These are phyloP conservation scores for Gadus chalcogrammus DNA, from an alignment of 2,113 vertebrate species.

Conservation along the genomic window DNA sequence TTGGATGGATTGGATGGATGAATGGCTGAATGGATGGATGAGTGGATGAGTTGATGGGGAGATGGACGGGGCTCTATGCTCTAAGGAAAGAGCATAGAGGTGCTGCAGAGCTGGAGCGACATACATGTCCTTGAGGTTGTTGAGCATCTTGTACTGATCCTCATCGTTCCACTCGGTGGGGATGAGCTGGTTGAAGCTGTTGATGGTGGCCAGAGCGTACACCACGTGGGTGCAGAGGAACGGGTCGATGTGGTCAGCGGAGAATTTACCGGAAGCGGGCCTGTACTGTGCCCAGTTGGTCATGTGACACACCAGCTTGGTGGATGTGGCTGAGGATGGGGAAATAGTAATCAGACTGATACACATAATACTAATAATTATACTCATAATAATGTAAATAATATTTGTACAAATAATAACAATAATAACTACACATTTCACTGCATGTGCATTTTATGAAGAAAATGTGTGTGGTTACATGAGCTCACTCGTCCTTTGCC, in stretches of 20 bases:
- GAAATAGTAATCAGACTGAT: too few species aligned
- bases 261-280: conserved; percentile 57
- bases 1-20: too few species aligned
- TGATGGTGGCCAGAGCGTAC: conserved; percentile 70
- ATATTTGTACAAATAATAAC: not conserved
- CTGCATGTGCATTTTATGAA: not conserved
- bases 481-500: too few species aligned
- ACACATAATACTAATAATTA: not conserved
- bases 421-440: too few species aligned
- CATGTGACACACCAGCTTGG: conserved; percentile 75
- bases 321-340: conserved; percentile 55
- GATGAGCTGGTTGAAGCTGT: conserved; percentile 59
- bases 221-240: conserved; percentile 78
- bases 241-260: conserved; percentile 69
- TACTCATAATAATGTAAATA: too few species aligned
- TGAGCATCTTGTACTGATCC: conserved; percentile 57
- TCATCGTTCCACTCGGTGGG: conserved; percentile 71
- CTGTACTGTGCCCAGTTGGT: conserved; percentile 80
- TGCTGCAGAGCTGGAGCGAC: conserved; percentile 16
- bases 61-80: too few species aligned
- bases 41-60: too few species aligned
- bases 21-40: too few species aligned
- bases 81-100: too few species aligned
- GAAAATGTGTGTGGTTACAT: too few species aligned
- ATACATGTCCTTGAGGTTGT: conserved; percentile 67